These are phyloP conservation scores for Sisor rabdophorus DNA, from an alignment of 2,113 vertebrate genomes.

Conservation along the genomic window DNA sequence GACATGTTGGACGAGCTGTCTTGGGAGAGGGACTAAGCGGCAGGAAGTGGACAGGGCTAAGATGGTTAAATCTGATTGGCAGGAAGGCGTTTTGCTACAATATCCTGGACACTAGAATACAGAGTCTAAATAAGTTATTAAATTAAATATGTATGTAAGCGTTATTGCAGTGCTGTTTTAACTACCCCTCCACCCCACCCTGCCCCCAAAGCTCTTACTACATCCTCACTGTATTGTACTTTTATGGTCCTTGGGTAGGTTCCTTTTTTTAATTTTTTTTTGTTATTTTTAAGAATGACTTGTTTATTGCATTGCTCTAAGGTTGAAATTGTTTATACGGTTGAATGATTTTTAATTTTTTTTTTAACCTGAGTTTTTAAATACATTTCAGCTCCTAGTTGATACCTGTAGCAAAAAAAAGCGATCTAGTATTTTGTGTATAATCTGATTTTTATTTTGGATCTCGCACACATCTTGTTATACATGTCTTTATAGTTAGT, in stretches of 20 bases:
- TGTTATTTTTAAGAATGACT: background rate
- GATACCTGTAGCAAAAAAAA: background rate
- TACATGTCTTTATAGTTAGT: slow-evolving; percentile 32
- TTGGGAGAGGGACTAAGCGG: too few species aligned
- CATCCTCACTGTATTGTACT: background rate
- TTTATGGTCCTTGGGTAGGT: background rate
- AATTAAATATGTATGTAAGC: background rate
- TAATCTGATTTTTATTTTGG: background rate
- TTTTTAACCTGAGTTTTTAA: background rate
- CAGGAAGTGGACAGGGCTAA: background rate
- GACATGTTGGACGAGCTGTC: too few species aligned
- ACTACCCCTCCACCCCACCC: too few species aligned
- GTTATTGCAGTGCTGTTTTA: background rate
- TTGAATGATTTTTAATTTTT: background rate
- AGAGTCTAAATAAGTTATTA: background rate
- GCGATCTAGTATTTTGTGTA: background rate
- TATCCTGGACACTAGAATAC: background rate
- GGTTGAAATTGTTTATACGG: background rate
- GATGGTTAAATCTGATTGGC: background rate
- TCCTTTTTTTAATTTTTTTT: background rate
- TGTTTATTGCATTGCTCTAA: background rate
- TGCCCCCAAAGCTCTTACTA: background rate
- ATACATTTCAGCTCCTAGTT: too few species aligned
- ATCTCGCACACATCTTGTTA: background rate
- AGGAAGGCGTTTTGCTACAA: background rate